These are phyloP conservation scores for Pseudorhombus dupliciocellatus DNA, from an alignment of 2,113 vertebrate species.

Conservation along the genomic window DNA sequence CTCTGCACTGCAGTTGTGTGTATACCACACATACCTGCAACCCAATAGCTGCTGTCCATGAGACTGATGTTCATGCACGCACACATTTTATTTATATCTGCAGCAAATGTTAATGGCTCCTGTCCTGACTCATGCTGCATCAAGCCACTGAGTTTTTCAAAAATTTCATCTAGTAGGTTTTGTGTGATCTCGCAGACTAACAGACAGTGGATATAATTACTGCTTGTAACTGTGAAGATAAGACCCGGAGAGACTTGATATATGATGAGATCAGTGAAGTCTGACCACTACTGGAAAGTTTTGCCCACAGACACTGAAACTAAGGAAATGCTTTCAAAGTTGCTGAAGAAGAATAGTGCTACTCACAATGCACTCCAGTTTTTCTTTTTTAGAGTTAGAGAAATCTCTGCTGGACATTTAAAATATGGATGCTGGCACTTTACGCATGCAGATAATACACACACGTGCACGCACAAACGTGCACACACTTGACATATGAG, in stretches of 20 bases:
- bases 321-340: not conserved
- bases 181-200: too few relatives aligned
- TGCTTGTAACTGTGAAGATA: not conserved
- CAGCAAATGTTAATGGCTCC: too few relatives aligned
- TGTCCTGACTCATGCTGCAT: too few relatives aligned
- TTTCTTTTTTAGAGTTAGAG: not conserved
- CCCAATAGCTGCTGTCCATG: too few relatives aligned
- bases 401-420: slow-evolving; percentile 35
- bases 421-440: slow-evolving; percentile 51
- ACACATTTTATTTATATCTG: too few relatives aligned
- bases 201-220: not conserved
- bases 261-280: not conserved
- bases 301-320: not conserved
- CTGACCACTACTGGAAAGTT: not conserved
- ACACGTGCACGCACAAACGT: slow-evolving; percentile 1
- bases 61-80: too few relatives aligned
- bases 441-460: slow-evolving; percentile 12
- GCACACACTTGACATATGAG: slow-evolving; percentile 6
- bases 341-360: not conserved
- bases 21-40: too few relatives aligned
- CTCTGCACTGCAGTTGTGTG: too few relatives aligned
- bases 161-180: too few relatives aligned
- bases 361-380: not conserved
- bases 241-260: not conserved
- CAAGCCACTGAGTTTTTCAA: too few relatives aligned